These are phyloP conservation scores for Petrocephalus zakoni DNA, from an alignment of 2,113 vertebrate species.

Conservation along the genomic window DNA sequence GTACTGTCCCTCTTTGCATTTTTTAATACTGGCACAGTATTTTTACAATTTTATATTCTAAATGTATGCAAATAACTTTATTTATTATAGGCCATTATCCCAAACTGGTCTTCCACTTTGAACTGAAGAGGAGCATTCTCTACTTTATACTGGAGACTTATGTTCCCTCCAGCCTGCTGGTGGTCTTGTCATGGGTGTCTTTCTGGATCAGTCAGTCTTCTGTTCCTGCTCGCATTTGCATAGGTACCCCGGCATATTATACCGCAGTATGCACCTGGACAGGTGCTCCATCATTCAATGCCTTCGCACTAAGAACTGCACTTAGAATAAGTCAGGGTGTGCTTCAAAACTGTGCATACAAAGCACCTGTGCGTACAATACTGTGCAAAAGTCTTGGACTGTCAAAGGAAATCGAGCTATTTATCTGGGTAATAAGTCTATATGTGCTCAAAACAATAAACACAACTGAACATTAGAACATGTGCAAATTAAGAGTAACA, in stretches of 20 bases:
- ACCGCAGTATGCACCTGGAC: background rate
- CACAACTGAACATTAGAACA: background rate
- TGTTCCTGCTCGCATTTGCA: slow-evolving; percentile 82
- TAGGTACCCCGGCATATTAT: slow-evolving; percentile 57
- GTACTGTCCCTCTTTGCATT: background rate
- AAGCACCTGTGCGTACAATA: background rate
- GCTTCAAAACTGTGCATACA: background rate
- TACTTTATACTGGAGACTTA: slow-evolving; percentile 87
- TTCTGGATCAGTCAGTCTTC: slow-evolving; percentile 89
- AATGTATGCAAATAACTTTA: background rate
- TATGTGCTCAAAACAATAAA: background rate
- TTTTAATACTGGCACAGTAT: background rate
- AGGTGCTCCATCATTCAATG: background rate
- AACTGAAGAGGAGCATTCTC: slow-evolving; percentile 81
- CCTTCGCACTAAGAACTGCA: background rate
- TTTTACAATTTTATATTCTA: background rate
- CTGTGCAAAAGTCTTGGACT: background rate
- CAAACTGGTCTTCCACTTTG: slow-evolving; percentile 80
- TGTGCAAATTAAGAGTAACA: background rate
- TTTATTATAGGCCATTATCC: slow-evolving; percentile 67
- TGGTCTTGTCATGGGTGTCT: slow-evolving; percentile 84
- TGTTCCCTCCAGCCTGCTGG: slow-evolving; percentile 79
- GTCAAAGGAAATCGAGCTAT: background rate
- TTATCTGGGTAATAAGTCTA: background rate
- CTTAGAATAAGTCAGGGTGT: background rate